A percentile compares a stretch with the other conserved stretches of the same genome.
These are phyloP conservation scores for Pollenia griseotomentosa DNA, from an alignment of 2,888 invertebrate genomes.

Conservation along the genomic window DNA sequence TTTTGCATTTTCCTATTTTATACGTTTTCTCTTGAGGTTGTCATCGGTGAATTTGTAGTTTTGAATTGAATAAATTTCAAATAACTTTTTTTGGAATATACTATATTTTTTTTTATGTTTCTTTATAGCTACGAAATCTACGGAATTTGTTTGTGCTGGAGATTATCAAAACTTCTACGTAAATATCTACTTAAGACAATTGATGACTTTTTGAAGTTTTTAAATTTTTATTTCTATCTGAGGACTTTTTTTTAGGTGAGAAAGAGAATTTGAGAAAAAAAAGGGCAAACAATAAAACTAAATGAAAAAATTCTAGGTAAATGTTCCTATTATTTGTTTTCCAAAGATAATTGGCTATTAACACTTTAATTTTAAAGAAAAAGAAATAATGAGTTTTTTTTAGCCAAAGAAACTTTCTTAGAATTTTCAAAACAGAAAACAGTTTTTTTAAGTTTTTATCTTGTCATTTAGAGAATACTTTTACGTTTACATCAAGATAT, in stretches of 20 bases:
- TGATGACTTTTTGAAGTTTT: slow-evolving; percentile 65
- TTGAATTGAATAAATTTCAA: background rate
- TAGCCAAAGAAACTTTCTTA: too few relatives aligned
- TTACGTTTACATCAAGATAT: too few relatives aligned
- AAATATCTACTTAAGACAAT: slow-evolving; percentile 68
- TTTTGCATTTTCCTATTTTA: background rate
- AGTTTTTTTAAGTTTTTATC: too few relatives aligned
- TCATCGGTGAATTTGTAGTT: background rate
- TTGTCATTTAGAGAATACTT: too few relatives aligned
- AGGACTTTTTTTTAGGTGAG: slow-evolving; percentile 5
- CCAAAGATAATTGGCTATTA: too few relatives aligned
- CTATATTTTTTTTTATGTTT: background rate
- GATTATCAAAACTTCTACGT: slow-evolving; percentile 63
- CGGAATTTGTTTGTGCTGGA: slow-evolving; percentile 32
- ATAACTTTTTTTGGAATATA: background rate
- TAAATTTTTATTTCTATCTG: background rate
- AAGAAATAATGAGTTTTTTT: too few relatives aligned
- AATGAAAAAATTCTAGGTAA: too few relatives aligned
- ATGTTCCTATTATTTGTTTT: too few relatives aligned
- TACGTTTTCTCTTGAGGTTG: background rate
- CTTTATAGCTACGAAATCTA: background rate
- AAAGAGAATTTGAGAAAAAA: slow-evolving; percentile 3
- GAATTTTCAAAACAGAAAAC: too few relatives aligned
- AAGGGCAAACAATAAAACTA: too few relatives aligned
- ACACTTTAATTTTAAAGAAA: too few relatives aligned